Percentiles rank a stretch among this genome's conserved stretches.
These are phyloP conservation scores for Sebastes minor DNA, from an alignment of 2,797 vertebrate species.

Conservation along the genomic window DNA sequence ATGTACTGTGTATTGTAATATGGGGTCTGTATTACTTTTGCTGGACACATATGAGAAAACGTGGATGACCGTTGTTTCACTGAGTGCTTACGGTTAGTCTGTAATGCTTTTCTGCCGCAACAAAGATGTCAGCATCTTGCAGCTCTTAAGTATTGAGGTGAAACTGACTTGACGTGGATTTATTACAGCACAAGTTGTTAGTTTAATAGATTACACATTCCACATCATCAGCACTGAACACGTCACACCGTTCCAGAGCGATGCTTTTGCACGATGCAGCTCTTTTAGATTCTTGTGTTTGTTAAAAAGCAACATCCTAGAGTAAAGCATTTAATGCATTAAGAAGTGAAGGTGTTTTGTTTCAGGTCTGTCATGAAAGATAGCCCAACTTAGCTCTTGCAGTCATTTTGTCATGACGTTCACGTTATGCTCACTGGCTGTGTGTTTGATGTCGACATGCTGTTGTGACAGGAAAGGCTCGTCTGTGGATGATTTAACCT, in stretches of 20 bases:
- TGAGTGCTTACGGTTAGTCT: neutral
- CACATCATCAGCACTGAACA: neutral
- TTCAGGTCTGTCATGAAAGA: neutral
- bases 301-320: neutral
- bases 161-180: neutral
- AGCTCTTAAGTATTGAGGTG: neutral
- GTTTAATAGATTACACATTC: neutral
- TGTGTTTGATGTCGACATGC: neutral
- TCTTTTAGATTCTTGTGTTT: neutral
- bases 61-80: neutral
- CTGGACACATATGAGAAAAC: neutral
- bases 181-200: neutral
- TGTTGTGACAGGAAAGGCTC: neutral
- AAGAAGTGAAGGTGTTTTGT: neutral
- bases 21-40: neutral
- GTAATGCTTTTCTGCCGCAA: neutral
- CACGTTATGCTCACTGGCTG: neutral
- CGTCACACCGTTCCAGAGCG: neutral
- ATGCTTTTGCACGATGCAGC: no score
- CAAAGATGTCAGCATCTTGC: neutral
- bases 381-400: neutral
- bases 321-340: neutral
- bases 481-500: slow-evolving; percentile 25
- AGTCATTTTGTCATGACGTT: neutral
- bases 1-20: neutral